A percentile compares a stretch with the other conserved stretches of the same genome.
These are phyloP conservation scores for Hyperopisus bebe DNA, from an alignment of 2,113 vertebrate species.

Conservation along the genomic window DNA sequence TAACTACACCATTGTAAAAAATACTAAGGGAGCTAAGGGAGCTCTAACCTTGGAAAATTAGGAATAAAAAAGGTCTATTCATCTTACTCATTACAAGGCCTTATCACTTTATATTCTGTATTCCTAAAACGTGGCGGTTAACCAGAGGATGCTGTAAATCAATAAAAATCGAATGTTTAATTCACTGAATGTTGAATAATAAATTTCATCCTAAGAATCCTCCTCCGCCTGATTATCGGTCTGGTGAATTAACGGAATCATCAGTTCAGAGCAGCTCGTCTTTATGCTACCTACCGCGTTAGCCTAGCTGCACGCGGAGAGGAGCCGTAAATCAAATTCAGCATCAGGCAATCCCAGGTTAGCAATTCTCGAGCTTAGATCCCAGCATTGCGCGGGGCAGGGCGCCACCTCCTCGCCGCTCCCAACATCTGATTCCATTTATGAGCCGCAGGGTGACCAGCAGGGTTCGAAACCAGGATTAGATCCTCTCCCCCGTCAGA, in stretches of 20 bases:
- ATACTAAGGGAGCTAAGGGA: not conserved
- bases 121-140: not conserved
- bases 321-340: not conserved
- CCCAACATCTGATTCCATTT: not conserved
- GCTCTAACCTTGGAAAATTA: not conserved
- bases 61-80: not conserved
- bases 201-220: not conserved
- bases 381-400: not conserved
- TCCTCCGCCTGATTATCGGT: not conserved
- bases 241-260: not conserved
- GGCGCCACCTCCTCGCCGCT: not conserved
- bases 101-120: not conserved
- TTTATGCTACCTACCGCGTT: not conserved
- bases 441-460: not conserved
- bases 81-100: not conserved
- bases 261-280: not conserved
- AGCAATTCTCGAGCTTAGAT: not conserved
- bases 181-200: not conserved
- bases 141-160: not conserved
- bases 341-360: not conserved
- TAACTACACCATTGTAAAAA: not conserved
- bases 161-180: not conserved
- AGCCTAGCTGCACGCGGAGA: not conserved
- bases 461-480: not conserved
- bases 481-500: not conserved